Base-by-base conservation (phyloP, 2,113 vertebrate species). In the Malurus elegans region DNA sequence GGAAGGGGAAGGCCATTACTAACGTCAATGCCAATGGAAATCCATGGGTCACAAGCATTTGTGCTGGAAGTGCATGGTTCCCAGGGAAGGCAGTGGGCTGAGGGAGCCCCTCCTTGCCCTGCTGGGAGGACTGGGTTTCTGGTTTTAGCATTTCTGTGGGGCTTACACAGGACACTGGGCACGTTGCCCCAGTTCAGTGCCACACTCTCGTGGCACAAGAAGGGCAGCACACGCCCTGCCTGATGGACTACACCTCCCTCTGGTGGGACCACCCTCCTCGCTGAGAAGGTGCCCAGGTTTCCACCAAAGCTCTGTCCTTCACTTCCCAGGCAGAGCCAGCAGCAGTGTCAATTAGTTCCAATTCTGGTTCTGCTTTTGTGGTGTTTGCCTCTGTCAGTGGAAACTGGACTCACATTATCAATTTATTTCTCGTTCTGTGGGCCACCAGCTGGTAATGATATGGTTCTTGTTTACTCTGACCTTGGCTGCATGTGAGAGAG, bases 161-260 rank as follows among this genome's bases (percentile, higher is more conserved):
- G 25, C 42, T 87, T 4, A 0, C 56, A 54, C 23, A 32, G 53
- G 64, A 38, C 6, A 12, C 40, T 5, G 62, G 82, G 23, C 4
- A 0, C 0, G 0, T 8, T 61, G 47, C 4, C 56, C 6, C 18
- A 6, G 47, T 1, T 0, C 10, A 38, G 51, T 1, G 3, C n/a
- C 3, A 2, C 0, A 0, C 18, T 57, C 4, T 31, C 0, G 0
- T 34, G 42, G 31, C 19, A 25, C 29, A 28, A 24, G 38, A 56
- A 79, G 40, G 24, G 40, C 5, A 47, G 53, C 0, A 0, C 2
- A 1, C 1, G 2, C 40, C 47, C 29, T 74, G 26, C 18, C 18
- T 2, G 1, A 2, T 1, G 2, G 34, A 9, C 40, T 71, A 40
- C 18, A 8, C 25, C 25, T 26, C 34, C 18, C 47, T 38, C 42